Base-by-base conservation (phyloP, 2,888 invertebrate genomes). In the Gastracanthus pulcherrimus region DNA sequence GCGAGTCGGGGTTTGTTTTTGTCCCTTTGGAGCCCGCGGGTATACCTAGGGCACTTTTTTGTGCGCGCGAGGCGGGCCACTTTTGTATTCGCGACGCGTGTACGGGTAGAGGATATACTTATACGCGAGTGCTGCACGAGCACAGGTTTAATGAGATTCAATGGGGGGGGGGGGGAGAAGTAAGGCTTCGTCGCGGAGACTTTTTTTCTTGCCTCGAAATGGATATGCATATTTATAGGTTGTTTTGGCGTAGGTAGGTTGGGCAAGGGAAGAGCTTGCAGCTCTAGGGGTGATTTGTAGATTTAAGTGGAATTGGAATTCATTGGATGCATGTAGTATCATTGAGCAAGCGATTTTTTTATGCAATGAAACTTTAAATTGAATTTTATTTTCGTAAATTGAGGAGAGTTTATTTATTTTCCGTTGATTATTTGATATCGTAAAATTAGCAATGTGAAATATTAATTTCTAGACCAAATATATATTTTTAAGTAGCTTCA, bases 41-140 rank as follows among this genome's bases (percentile, higher is more conserved):
- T 23, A 9, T n/a, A 41, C 23, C 66, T 41, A 26, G n/a, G 23
- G 41, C 45, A 13, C 48, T 74, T 75, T 74, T 64, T 75, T 70
- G 3, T 31, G 19, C 16, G 26, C 76, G 60, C 41, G 41, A n/a
- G n/a, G n/a, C 23, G 48, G 11, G 58, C 75, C 62, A 74, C 58
- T 79, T 82, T 76, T 60, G 78, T 76, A 82, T 79, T 76, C 79
- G 34, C 79, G 60, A 58, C 76, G 58, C 62, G 66, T 48, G 7
- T 6, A 6, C 7, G 31, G 13, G n/a, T 31, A n/a, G 6, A 23
- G 34, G 29, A 3, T 16, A 31, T 11, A 55, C 9, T 9, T 55
- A 23, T n/a, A 51, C 23, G 23, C 1, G 51, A 3, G 7, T 5
- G 29, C 13, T 3, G 16, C 16, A 7, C 4, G 4, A 6, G 60